Evolutionary conservation across 2,888 invertebrate species (phyloP), one percentile per base, ranked within the genome.

Genomic region (Steinernema carpocapsae): DNA sequence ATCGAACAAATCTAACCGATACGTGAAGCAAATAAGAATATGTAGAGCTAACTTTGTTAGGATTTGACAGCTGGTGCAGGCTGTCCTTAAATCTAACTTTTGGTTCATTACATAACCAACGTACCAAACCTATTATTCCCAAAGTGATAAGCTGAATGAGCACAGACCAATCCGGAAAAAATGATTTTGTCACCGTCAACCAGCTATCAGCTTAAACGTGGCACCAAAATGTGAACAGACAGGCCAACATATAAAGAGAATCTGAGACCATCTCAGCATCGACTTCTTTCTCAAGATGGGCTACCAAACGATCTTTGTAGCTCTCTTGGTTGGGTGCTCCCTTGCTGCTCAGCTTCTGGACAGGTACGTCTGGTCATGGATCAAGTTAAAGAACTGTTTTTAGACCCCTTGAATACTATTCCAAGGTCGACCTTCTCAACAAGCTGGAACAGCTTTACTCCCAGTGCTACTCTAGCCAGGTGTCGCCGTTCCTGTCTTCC

Each of bases 331-430:
- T 19, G 19, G 14, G 12, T 10, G 12, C 19, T 12, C 51, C 14
- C 12, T 19, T 10, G 51, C 51, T 10, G 12, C 51, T 10, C 51
- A 51, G 7, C 51, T 51, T n/a, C 51, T 51, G 12, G 51, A 51
- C 14, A 10, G 19, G 51, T 51, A 51, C 12, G 51, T 10, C 19
- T 6, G 51, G 10, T 43, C 43, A 12, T 43, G 10, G 7, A 10
- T 51, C 6, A 6, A 6, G 51, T 19, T n/a, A 19, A 10, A n/a
- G 7, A 6, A 6, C 51, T 6, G n/a, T n/a, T 51, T 51, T 19
- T 19, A 51, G 51, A 51, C 51, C 51, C 51, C 19, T 51, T 6
- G 51, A 51, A 19, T 51, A 10, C 51, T 51, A 51, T 19, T 51
- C 51, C 6, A 51, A 51, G 19, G 6, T 12, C 6, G 51, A 51